phyloP scores from a whole-genome alignment of 2,797 vertebrate genomes.

The Gambelia wislizenii region DNA sequence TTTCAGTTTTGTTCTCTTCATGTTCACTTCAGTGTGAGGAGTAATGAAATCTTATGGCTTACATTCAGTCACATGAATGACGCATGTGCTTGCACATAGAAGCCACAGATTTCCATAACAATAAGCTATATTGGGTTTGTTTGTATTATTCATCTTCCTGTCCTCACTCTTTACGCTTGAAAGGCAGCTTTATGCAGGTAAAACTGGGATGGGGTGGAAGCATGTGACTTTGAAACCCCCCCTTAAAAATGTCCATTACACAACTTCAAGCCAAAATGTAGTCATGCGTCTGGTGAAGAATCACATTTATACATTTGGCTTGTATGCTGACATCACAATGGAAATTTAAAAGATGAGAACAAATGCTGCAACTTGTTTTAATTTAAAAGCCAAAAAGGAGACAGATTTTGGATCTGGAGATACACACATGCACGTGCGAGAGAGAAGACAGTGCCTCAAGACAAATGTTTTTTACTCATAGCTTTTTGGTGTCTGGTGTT shows the following conservation, averaged over 20 bases:
- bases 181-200: slow-evolving; percentile 3
- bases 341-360: neutral
- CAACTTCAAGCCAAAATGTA: neutral
- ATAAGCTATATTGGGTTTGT: neutral
- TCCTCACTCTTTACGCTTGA: slow-evolving; percentile 32
- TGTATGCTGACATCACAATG: neutral
- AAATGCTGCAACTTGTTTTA: neutral
- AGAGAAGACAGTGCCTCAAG: neutral
- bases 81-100: slow-evolving; percentile 53
- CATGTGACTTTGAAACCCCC: neutral
- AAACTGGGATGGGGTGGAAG: neutral
- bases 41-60: slow-evolving; percentile 43
- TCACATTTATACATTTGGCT: neutral
- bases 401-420: neutral
- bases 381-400: slow-evolving; percentile 11
- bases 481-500: neutral
- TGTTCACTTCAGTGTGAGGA: slow-evolving; percentile 53
- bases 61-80: slow-evolving; percentile 52
- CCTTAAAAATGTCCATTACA: neutral
- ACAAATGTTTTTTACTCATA: neutral
- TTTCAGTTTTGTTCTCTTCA: slow-evolving; percentile 34
- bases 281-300: neutral
- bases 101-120: slow-evolving; percentile 34
- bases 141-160: slow-evolving; percentile 21
- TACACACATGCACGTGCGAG: no score